These are phyloP conservation scores for Nibea coibor DNA, from an alignment of 2,113 vertebrate genomes.

Conservation along the genomic window DNA sequence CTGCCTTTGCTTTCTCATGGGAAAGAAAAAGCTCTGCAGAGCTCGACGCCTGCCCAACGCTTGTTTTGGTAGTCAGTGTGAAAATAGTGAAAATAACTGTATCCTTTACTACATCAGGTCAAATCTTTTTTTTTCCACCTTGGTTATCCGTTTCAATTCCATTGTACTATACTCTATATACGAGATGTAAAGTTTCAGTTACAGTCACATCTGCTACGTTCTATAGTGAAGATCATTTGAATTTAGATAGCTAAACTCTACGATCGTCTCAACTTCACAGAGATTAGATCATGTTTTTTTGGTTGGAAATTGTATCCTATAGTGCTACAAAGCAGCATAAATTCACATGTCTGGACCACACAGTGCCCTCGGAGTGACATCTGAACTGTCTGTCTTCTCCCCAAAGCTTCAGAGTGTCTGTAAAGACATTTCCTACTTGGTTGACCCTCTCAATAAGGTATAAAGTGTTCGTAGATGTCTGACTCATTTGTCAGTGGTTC, in stretches of 20 bases:
- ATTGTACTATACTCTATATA: background rate
- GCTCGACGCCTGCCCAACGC: background rate
- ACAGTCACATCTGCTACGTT: background rate
- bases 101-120: background rate
- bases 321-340: conserved; percentile 1
- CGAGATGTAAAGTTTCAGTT: background rate
- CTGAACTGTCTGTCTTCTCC: conserved; percentile 72
- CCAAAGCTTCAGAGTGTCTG: conserved; percentile 85
- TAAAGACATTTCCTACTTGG: conserved; percentile 87
- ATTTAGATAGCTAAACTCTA: background rate
- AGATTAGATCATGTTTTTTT: background rate
- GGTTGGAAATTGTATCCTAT: background rate
- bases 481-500: conserved; percentile 27
- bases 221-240: background rate
- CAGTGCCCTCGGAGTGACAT: conserved; percentile 9
- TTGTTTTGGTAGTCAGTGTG: conserved; percentile 33
- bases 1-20: conserved; percentile 25
- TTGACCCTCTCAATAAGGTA: conserved; percentile 87
- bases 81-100: conserved; percentile 40
- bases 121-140: background rate
- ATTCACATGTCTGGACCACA: background rate
- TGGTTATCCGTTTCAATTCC: background rate
- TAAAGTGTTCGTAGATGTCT: conserved; percentile 23
- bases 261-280: background rate
- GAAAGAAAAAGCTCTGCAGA: conserved; percentile 40